phyloP scores from a whole-genome alignment of 2,113 vertebrate species.

The Tyto alba region DNA sequence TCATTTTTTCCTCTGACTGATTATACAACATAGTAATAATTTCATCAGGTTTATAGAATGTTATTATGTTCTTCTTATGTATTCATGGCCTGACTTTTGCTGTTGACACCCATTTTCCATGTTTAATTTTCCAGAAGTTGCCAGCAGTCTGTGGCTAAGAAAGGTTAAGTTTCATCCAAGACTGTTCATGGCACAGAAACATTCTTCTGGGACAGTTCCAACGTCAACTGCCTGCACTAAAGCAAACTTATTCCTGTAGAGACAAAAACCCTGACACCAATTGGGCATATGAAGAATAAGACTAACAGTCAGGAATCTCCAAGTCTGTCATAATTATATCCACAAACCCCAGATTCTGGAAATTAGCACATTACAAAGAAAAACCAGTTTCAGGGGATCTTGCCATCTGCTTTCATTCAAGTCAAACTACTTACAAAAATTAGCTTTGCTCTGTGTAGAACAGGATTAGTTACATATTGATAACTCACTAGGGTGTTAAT shows the following conservation, averaged over 20 bases:
- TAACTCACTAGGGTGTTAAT: neutral
- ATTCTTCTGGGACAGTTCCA: neutral
- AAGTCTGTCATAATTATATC: neutral
- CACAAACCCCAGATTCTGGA: neutral
- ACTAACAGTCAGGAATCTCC: neutral
- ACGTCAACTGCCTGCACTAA: neutral
- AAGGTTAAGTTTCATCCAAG: accelerated
- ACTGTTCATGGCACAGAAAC: neutral
- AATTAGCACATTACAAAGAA: neutral
- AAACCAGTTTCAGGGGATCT: neutral
- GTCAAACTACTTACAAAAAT: neutral
- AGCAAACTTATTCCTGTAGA: neutral
- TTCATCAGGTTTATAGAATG: neutral
- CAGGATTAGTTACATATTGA: neutral
- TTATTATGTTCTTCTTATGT: neutral
- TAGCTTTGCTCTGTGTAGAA: neutral
- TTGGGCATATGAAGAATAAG: neutral
- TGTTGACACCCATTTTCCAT: neutral
- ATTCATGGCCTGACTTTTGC: neutral
- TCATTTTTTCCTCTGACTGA: neutral
- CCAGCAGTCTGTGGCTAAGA: neutral
- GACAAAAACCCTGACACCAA: accelerated
- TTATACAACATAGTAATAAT: neutral
- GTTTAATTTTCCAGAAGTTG: neutral
- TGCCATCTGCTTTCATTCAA: neutral